Conservation (phyloP, 2,797 vertebrate genomes). For the Eospalax fontanierii region DNA sequence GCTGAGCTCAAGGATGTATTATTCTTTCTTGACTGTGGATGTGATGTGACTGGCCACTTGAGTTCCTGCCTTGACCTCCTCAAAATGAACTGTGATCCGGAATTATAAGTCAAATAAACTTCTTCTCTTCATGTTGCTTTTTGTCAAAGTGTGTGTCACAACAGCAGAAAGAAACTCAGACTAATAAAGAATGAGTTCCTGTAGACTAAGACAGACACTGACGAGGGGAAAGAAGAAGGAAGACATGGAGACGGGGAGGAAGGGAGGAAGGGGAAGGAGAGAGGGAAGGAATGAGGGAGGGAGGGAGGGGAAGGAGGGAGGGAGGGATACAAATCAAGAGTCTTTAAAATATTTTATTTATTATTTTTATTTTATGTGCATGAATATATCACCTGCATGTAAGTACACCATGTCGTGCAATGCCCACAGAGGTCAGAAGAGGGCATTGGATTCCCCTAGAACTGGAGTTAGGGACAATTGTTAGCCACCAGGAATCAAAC, state of each 20-base stretch:
- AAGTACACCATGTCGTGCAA: too few species aligned
- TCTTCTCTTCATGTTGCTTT: too few species aligned
- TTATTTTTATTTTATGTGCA: too few species aligned
- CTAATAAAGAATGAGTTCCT: background rate
- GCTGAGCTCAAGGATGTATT: background rate
- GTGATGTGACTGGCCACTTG: background rate
- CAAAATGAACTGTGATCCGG: background rate
- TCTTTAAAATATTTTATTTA: too few species aligned
- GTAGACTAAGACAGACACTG: background rate
- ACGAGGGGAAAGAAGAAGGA: background rate
- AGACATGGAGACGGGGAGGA: background rate
- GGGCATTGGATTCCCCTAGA: too few species aligned
- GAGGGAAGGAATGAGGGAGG: background rate
- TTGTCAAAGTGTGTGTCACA: background rate
- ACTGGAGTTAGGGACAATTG: too few species aligned
- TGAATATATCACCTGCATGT: too few species aligned
- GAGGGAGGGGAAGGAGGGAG: background rate
- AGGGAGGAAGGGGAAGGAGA: background rate
- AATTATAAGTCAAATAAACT: background rate
- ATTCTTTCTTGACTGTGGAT: background rate
- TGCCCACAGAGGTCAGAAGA: too few species aligned
- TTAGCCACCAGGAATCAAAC: too few species aligned
- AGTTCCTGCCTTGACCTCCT: background rate
- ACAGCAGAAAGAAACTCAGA: background rate
- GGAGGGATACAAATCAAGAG: background rate